Evolutionary conservation across 2,888 invertebrate species (phyloP).

Genomic region (Gastrophysa polygoni): DNA sequence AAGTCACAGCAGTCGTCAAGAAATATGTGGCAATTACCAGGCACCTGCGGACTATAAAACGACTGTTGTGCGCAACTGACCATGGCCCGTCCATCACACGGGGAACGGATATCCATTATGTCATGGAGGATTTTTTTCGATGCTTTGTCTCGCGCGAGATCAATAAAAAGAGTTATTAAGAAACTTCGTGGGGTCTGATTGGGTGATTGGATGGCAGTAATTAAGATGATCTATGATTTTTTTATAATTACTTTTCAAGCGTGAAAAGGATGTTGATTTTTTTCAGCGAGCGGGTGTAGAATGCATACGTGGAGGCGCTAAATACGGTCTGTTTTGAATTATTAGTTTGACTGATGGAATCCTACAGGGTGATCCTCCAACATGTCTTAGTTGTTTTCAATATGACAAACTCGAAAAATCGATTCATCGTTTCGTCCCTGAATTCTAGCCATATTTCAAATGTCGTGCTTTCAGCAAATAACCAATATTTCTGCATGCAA

Average conservation of each 20-base stretch:
- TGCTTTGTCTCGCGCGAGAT: conserved; percentile 24
- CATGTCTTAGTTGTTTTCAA: too few relatives aligned
- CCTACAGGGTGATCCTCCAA: neutral
- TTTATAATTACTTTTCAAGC: conserved; percentile 25
- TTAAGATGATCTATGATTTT: conserved; percentile 31
- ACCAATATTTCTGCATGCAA: too few relatives aligned
- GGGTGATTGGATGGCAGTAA: conserved; percentile 27
- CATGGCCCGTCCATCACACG: neutral
- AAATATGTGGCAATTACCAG: neutral
- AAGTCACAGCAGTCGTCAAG: neutral
- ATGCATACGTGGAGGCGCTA: neutral
- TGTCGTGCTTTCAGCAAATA: too few relatives aligned
- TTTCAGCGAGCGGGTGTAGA: neutral
- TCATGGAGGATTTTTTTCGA: conserved; percentile 6
- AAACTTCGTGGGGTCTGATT: conserved; percentile 24
- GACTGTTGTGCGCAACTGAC: neutral
- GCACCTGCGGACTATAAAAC: neutral
- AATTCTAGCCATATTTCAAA: too few relatives aligned
- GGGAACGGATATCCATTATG: neutral
- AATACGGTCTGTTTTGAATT: neutral
- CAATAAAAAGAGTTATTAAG: conserved; percentile 31
- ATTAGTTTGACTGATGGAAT: neutral
- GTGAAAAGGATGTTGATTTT: neutral
- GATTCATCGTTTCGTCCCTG: too few relatives aligned
- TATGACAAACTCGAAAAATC: too few relatives aligned